phyloP scores from a whole-genome alignment of 2,113 vertebrate species.

The Halichoeres trimaculatus region DNA sequence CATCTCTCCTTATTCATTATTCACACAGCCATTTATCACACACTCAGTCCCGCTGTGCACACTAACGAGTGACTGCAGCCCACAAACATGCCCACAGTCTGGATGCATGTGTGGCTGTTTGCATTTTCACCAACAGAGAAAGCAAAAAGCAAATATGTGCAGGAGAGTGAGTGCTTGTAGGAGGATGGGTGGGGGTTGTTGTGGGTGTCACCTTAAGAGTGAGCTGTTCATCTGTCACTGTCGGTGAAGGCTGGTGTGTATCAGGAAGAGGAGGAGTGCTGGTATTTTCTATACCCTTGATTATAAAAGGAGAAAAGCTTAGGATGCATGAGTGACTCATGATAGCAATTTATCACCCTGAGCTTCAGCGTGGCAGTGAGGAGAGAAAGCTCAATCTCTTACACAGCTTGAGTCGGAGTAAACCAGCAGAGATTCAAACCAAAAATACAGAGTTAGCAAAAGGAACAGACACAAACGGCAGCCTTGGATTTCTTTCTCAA shows the following conservation, averaged over 20 bases:
- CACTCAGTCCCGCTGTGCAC: constrained; percentile 39
- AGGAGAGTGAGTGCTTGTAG: background rate
- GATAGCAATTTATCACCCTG: constrained; percentile 58
- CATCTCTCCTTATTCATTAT: constrained; percentile 77
- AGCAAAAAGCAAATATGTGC: constrained; percentile 25
- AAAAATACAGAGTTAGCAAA: constrained; percentile 8
- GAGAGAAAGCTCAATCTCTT: background rate
- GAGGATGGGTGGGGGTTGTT: constrained; percentile 18
- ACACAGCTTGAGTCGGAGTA: constrained; percentile 20
- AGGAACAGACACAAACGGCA: constrained; percentile 7
- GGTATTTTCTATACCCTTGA: constrained; percentile 64
- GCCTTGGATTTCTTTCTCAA: constrained; percentile 19
- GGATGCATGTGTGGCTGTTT: constrained; percentile 38
- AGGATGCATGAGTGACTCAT: constrained; percentile 61
- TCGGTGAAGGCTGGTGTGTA: constrained; percentile 34
- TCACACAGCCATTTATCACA: constrained; percentile 71
- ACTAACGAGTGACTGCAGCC: constrained; percentile 48
- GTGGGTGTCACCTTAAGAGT: constrained; percentile 36
- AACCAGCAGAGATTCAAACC: constrained; percentile 10
- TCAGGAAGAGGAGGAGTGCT: constrained; percentile 26
- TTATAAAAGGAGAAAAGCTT: constrained; percentile 59
- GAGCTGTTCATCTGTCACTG: constrained; percentile 55
- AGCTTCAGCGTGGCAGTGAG: constrained; percentile 10
- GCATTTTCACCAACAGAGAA: constrained; percentile 28
- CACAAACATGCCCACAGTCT: constrained; percentile 40